Conservation (phyloP, 2,113 vertebrate species). For the Gnathonemus longibarbis region DNA sequence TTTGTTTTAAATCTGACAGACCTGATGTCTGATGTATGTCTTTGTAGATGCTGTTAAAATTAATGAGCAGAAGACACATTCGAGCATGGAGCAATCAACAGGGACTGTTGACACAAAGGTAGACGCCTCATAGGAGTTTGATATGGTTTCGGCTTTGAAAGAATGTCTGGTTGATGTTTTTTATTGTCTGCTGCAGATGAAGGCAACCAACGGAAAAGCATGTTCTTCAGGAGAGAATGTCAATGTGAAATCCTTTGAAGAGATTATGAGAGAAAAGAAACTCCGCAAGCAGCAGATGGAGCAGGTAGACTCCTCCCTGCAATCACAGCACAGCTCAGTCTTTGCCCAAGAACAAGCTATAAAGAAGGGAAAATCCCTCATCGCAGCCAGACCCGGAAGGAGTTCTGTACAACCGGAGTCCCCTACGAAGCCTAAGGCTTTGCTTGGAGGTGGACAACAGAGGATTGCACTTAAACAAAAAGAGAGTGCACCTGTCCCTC, state of each 20-base stretch:
- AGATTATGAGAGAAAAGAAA: slow-evolving; percentile 72
- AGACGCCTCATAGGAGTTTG: not conserved
- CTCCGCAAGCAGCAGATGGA: slow-evolving; percentile 61
- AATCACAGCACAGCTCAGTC: slow-evolving; percentile 6
- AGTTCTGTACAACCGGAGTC: not conserved
- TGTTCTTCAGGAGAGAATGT: slow-evolving; percentile 36
- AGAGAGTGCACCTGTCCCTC: slow-evolving; percentile 3
- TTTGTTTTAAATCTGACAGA: not conserved
- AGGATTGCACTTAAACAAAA: slow-evolving; percentile 30
- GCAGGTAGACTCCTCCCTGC: slow-evolving; percentile 31
- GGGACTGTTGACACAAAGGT: slow-evolving; percentile 39
- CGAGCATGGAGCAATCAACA: slow-evolving; percentile 20
- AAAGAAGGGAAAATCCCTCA: slow-evolving; percentile 31
- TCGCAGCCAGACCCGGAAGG: not conserved
- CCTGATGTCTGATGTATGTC: not conserved
- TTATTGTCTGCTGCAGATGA: slow-evolving; percentile 22
- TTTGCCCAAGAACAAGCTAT: not conserved
- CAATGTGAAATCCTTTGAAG: slow-evolving; percentile 78
- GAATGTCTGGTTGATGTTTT: not conserved
- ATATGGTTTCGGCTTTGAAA: not conserved
- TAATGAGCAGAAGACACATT: slow-evolving; percentile 29
- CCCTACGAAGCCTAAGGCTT: slow-evolving; percentile 9
- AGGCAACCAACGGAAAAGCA: slow-evolving; percentile 19
- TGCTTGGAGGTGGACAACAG: slow-evolving; percentile 24
- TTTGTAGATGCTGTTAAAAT: slow-evolving; percentile 26